A percentile compares a stretch with the other conserved stretches of the same genome.
phyloP scores from a whole-genome alignment of 2,888 invertebrate genomes.

The Thereva unica region DNA sequence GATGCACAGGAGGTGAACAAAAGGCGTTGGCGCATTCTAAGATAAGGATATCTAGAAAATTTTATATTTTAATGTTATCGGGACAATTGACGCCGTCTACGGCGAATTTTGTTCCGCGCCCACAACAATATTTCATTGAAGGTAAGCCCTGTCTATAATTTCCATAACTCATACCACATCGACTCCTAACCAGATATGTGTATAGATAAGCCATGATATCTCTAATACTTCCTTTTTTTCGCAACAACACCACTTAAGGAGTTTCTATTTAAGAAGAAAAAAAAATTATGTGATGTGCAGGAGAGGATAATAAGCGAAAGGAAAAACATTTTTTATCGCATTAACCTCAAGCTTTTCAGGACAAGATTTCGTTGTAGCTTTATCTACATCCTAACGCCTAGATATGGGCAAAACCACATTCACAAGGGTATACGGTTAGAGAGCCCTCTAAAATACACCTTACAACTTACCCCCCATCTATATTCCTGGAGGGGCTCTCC shows the following conservation, averaged over 20 bases:
- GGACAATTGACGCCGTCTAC: conserved; percentile 54
- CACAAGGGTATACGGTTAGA: too few species aligned
- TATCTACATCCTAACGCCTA: too few species aligned
- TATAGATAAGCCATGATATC: neutral
- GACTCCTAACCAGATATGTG: neutral
- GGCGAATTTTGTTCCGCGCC: conserved; percentile 46
- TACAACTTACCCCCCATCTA: too few species aligned
- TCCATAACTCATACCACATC: neutral
- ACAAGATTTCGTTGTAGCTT: neutral
- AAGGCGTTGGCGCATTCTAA: conserved; percentile 35
- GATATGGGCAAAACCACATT: too few species aligned
- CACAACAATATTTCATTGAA: conserved; percentile 21
- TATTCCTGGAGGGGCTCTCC: neutral
- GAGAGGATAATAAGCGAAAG: too few species aligned
- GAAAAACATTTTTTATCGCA: neutral
- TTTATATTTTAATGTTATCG: conserved; percentile 54
- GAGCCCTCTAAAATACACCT: too few species aligned
- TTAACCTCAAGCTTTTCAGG: conserved; percentile 9
- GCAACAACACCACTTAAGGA: too few species aligned
- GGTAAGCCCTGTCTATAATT: conserved; percentile 16
- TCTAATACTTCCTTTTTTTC: neutral
- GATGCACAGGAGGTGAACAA: too few species aligned
- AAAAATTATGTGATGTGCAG: too few species aligned
- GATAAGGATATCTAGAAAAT: conserved; percentile 21
- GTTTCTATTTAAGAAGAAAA: too few species aligned